Conservation (phyloP, 2,888 invertebrate genomes). For the Trichacis sp. region DNA sequence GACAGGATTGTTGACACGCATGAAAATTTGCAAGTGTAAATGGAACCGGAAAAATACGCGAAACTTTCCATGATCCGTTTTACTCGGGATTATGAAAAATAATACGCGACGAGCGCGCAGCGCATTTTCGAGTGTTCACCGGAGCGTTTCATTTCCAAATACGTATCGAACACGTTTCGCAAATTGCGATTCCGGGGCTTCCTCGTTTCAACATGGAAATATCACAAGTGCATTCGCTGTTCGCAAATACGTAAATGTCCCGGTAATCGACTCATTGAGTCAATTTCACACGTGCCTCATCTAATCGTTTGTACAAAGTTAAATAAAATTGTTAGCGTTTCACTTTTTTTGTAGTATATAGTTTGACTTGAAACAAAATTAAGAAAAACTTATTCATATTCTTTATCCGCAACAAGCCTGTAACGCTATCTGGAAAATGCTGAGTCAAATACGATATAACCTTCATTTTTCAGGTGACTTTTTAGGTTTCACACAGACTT, state of each 20-base stretch:
- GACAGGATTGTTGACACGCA: slow-evolving; percentile 6
- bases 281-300: not conserved
- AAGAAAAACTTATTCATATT: no score
- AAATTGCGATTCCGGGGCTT: not conserved
- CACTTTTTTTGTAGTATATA: no score
- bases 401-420: no score
- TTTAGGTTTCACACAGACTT: no score
- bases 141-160: not conserved
- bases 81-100: slow-evolving; percentile 12
- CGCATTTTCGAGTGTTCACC: not conserved
- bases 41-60: slow-evolving; percentile 15
- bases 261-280: no score
- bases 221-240: not conserved
- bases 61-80: not conserved
- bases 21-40: slow-evolving; percentile 21
- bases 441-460: no score
- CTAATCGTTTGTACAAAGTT: no score
- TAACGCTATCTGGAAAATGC: no score
- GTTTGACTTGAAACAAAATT: no score
- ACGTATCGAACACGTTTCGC: slow-evolving; percentile 1
- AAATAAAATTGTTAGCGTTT: no score
- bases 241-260: no score
- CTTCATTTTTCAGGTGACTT: no score
- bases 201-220: not conserved
- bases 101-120: not conserved